Base-by-base conservation (phyloP, 2,888 invertebrate genomes). In the Microctonus aethiopoides region DNA sequence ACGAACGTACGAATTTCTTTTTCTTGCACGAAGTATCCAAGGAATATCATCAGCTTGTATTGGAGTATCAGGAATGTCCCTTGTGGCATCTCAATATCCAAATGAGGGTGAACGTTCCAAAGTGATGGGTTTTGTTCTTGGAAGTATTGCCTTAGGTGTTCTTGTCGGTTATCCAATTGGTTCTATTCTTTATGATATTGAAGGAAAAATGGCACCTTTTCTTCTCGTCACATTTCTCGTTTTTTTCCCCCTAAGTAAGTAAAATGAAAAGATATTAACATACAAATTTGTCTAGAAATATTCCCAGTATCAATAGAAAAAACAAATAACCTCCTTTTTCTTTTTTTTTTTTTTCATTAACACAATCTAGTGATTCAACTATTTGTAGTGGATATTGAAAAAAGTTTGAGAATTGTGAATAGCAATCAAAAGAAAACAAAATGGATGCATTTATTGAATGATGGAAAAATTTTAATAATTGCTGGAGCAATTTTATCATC, bases 131-230 rank as follows among this genome's bases (percentile, higher is more conserved):
- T 88, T 93, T 29, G 92, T 94, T 1, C 89, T 95, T 81, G 94
- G 95, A 5, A 94, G 94, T 71, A 91, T 93, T 66, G 95, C 95
- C 0, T 83, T 93, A 2, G 95, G 95, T 0, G 94, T 95, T 0
- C 87, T 95, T 1, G 87, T 93, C 11, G 95, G 95, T 0, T 95
- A 95, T 85, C 95, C 95, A 0, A 90, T 94, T 76, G 95, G 95
- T 10, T 92, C 94, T 0, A 89, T 94, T 56, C 89, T 93, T 46
- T 95, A 95, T 81, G 92, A 94, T 77, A 89, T 93, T 72, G 88
- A 92, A 39, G 94, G 94, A 61, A 94, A 94, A 86, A 89, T 91
- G 54, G 90, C 92, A 0, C 94, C 94, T 0, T 95, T 95, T 81
- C 83, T 93, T 1, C 87, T 93, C 22, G 90, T 95, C 52, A 89